phyloP scores from a whole-genome alignment of 2,113 vertebrate species.

The Clarias macrocephalus region DNA sequence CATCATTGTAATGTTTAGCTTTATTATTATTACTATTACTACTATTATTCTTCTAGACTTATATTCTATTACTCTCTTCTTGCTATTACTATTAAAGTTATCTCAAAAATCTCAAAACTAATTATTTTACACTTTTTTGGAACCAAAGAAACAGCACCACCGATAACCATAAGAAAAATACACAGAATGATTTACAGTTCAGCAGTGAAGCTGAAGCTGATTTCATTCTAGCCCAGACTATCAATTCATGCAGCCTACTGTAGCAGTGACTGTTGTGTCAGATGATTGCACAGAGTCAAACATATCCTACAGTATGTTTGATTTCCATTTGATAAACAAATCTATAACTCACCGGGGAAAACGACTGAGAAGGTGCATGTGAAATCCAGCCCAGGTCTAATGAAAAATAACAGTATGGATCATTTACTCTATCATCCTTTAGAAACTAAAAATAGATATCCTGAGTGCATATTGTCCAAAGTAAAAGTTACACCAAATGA shows the following conservation, averaged over 20 bases:
- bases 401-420: not conserved
- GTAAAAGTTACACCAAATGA: not conserved
- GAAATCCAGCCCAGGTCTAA: not conserved
- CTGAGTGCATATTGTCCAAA: not conserved
- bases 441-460: not conserved
- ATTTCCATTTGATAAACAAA: too few species aligned
- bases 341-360: not conserved
- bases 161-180: not conserved
- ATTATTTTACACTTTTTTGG: too few species aligned
- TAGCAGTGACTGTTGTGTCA: not conserved
- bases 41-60: too few species aligned
- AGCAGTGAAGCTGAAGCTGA: not conserved
- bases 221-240: not conserved
- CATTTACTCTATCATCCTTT: not conserved
- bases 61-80: too few species aligned
- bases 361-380: not conserved
- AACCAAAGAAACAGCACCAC: not conserved
- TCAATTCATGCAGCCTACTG: not conserved
- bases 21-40: too few species aligned
- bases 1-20: not conserved
- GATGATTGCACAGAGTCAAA: not conserved
- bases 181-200: not conserved
- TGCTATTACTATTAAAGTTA: too few species aligned
- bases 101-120: too few species aligned
- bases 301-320: too few species aligned